These are phyloP conservation scores for Danionella cerebrum DNA, from an alignment of 2,113 vertebrate species.

Conservation along the genomic window DNA sequence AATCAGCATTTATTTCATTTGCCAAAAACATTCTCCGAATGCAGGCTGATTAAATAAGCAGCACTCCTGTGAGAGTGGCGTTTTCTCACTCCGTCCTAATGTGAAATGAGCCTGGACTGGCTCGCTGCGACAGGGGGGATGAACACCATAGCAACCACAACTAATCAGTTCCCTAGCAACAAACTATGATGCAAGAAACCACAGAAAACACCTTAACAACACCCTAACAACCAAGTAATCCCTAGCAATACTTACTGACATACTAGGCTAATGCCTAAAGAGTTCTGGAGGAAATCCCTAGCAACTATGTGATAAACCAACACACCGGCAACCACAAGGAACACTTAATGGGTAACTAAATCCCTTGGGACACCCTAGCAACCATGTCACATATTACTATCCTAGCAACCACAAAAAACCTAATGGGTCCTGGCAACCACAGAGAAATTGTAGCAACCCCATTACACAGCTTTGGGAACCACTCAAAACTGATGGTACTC, in stretches of 20 bases:
- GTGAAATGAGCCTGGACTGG: conserved; percentile 56
- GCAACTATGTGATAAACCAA: not conserved
- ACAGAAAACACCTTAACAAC: not conserved
- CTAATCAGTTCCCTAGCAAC: no score
- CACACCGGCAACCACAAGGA: not conserved
- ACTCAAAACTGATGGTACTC: no score
- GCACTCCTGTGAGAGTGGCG: conserved; percentile 44
- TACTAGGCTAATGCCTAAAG: no score
- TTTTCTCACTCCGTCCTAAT: conserved; percentile 60
- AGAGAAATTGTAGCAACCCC: no score
- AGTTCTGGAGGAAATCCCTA: no score
- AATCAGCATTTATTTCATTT: conserved; percentile 52
- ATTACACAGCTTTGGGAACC: no score
- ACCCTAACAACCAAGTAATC: not conserved
- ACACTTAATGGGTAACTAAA: not conserved
- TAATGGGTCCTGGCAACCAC: no score
- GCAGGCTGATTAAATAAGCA: conserved; percentile 52
- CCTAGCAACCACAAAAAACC: no score
- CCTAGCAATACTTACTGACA: no score
- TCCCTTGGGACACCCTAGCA: not conserved
- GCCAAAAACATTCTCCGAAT: conserved; percentile 53
- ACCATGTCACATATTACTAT: not conserved
- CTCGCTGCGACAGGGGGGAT: conserved; percentile 53
- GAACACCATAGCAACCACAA: no score
- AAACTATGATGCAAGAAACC: no score